Evolutionary conservation across 2,888 invertebrate species (phyloP).

Genomic region (Tenthredo distinguenda): DNA sequence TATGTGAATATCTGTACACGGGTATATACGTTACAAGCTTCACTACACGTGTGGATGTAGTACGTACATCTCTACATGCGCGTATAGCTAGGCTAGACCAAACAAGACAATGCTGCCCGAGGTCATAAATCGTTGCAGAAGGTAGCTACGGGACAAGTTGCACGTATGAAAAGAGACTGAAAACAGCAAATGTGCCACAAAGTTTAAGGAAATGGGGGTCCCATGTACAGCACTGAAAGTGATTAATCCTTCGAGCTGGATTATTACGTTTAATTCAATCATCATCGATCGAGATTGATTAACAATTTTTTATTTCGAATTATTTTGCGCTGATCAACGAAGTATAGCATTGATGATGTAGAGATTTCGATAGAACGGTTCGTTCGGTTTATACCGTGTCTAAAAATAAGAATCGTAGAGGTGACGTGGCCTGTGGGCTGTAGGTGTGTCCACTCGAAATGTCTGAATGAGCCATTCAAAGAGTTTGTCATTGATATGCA

Average conservation of each 20-base stretch:
- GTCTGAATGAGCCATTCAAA: constrained; percentile 33
- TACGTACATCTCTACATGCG: background rate
- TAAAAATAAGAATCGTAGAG: background rate
- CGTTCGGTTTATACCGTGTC: background rate
- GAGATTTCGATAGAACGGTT: background rate
- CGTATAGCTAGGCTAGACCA: constrained; percentile 7
- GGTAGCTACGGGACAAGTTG: constrained; percentile 28
- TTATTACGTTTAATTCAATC: background rate
- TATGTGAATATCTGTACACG: background rate
- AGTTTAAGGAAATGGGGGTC: constrained; percentile 26
- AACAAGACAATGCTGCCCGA: constrained; percentile 67
- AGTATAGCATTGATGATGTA: background rate
- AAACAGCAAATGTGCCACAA: constrained; percentile 20
- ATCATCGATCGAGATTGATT: background rate
- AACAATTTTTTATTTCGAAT: background rate
- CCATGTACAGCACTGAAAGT: background rate
- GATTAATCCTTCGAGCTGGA: background rate
- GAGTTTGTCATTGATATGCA: constrained; percentile 30
- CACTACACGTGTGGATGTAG: background rate
- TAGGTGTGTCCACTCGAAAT: constrained; percentile 29
- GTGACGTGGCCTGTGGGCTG: background rate
- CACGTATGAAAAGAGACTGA: constrained; percentile 36
- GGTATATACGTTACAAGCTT: background rate
- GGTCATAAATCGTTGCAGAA: constrained; percentile 70
- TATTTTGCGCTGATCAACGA: background rate